Conservation (phyloP, 2,888 invertebrate species). For the Leptopilina drosophilae region DNA sequence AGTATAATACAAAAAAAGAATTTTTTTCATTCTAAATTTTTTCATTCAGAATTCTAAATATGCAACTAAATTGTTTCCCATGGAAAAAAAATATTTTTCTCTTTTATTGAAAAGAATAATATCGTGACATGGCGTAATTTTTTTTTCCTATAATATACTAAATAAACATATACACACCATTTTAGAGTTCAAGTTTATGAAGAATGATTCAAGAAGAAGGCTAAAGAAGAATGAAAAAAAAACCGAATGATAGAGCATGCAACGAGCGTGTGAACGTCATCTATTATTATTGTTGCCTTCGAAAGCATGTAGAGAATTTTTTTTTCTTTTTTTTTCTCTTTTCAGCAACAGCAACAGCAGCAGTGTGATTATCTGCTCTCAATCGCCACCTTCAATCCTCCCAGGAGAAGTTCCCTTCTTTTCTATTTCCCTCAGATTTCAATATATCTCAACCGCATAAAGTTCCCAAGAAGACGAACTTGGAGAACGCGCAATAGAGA, state of each 20-base stretch:
- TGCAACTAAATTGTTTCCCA: too few relatives aligned
- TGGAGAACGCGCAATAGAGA: slow-evolving; percentile 10
- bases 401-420: slow-evolving; percentile 25
- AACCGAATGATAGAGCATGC: slow-evolving; percentile 36
- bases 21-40: too few relatives aligned
- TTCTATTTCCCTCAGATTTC: slow-evolving; percentile 39
- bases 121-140: background rate
- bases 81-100: too few relatives aligned
- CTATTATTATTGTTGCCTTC: slow-evolving; percentile 39
- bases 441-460: slow-evolving; percentile 26
- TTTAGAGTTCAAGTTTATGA: slow-evolving; percentile 27
- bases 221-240: slow-evolving; percentile 19
- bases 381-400: slow-evolving; percentile 33
- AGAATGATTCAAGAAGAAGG: slow-evolving; percentile 22
- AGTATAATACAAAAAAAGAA: too few relatives aligned
- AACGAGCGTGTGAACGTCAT: slow-evolving; percentile 38
- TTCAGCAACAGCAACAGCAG: slow-evolving; percentile 1
- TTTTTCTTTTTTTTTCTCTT: slow-evolving; percentile 14
- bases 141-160: background rate
- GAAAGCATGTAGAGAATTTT: slow-evolving; percentile 31
- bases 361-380: slow-evolving; percentile 33
- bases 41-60: too few relatives aligned
- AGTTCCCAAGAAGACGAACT: slow-evolving; percentile 39
- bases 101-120: background rate
- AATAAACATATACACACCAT: background rate